These are phyloP conservation scores for Centropristis striata DNA, from an alignment of 2,113 vertebrate genomes.

Conservation along the genomic window DNA sequence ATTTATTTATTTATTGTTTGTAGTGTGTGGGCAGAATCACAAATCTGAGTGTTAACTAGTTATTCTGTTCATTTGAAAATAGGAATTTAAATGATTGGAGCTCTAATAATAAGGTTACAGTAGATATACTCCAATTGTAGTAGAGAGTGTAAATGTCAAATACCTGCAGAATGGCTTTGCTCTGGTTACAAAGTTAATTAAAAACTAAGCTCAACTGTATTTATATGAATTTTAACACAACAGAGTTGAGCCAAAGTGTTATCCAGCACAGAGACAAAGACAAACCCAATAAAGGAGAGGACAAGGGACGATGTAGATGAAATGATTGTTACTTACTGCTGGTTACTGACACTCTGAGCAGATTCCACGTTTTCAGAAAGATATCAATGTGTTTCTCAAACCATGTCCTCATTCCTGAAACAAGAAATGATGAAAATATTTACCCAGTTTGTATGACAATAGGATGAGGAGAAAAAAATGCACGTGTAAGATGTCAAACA, in stretches of 20 bases:
- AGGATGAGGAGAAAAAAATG: neutral
- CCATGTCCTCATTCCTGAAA: conserved; percentile 62
- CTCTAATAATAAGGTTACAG: neutral
- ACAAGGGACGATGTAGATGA: no score
- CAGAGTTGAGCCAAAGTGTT: neutral
- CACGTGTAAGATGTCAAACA: neutral
- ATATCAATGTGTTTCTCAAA: conserved; percentile 72
- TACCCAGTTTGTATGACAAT: neutral
- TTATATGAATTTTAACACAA: neutral
- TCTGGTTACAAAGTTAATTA: neutral
- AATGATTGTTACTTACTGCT: no score
- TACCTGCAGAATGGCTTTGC: neutral
- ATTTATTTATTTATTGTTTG: no score
- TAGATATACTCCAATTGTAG: neutral
- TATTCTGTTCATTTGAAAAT: neutral
- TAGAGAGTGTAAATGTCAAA: neutral
- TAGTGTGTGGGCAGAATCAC: neutral
- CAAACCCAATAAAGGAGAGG: no score
- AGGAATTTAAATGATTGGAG: neutral
- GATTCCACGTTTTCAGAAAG: conserved; percentile 91
- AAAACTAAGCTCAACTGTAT: neutral
- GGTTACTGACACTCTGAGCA: conserved; percentile 85
- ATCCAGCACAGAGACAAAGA: neutral
- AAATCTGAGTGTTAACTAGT: neutral
- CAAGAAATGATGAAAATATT: neutral